phyloP scores from a whole-genome alignment of 1,140 invertebrate species.

The Phymastichus coffea region DNA sequence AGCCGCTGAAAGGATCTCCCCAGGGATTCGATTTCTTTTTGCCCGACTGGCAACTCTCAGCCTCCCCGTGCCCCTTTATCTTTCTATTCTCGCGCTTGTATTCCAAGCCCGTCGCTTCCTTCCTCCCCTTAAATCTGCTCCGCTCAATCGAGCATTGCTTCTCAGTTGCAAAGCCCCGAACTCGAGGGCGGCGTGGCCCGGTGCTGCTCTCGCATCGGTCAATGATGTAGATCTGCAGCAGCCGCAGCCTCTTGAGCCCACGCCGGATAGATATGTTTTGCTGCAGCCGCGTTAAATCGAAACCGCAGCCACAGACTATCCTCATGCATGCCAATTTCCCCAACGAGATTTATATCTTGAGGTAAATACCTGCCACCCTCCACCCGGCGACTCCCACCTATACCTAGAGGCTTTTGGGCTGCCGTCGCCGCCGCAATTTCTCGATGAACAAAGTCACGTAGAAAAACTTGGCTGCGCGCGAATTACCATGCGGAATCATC shows the following conservation, averaged over 20 bases:
- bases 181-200: no score
- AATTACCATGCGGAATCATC: constrained; percentile 43
- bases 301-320: constrained; percentile 50
- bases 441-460: constrained; percentile 47
- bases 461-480: constrained; percentile 41
- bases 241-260: neutral
- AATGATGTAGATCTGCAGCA: no score
- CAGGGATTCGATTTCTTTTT: constrained; percentile 21
- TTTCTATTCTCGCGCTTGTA: no score
- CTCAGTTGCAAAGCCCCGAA: no score
- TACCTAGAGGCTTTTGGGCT: no score
- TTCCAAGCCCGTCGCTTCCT: no score
- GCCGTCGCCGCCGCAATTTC: no score
- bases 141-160: no score
- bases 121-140: no score
- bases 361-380: no score
- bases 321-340: constrained; percentile 54
- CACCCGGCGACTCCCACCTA: no score
- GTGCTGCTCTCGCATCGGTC: no score
- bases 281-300: constrained; percentile 54
- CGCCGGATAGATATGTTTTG: constrained; percentile 50
- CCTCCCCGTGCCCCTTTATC: neutral
- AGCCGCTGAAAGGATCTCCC: constrained; percentile 9
- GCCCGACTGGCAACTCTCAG: neutral
- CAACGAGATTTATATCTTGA: constrained; percentile 46